Percentiles rank a stretch among this genome's conserved stretches.
These are phyloP conservation scores for Perca flavescens DNA, from an alignment of 2,113 vertebrate genomes.

Conservation along the genomic window DNA sequence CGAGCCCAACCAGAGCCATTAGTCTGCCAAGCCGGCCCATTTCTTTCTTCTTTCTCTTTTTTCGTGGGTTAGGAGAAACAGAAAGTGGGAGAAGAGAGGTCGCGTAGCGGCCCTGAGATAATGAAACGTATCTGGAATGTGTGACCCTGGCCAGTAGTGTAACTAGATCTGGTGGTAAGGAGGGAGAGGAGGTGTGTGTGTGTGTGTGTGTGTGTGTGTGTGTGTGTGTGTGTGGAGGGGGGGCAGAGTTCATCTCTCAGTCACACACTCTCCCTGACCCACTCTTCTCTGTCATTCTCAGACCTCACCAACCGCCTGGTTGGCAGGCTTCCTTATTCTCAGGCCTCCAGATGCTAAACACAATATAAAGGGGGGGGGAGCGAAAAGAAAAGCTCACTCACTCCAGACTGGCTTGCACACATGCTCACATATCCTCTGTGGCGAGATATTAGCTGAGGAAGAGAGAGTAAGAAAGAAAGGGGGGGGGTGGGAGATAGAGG, in stretches of 20 bases:
- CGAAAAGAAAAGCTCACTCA: background rate
- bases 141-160: slow-evolving; percentile 61
- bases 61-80: slow-evolving; percentile 54
- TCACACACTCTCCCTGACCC: slow-evolving; percentile 75
- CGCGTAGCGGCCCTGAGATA: slow-evolving; percentile 55
- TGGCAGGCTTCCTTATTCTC: slow-evolving; percentile 64
- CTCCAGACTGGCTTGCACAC: slow-evolving; percentile 43
- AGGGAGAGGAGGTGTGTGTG: slow-evolving; percentile 21
- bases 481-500: background rate
- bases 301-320: slow-evolving; percentile 38
- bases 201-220: background rate
- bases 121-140: slow-evolving; percentile 73
- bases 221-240: background rate
- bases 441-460: slow-evolving; percentile 39
- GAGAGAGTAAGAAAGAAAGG: slow-evolving; percentile 1
- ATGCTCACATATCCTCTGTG: slow-evolving; percentile 53
- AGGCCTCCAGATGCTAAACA: slow-evolving; percentile 63
- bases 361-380: slow-evolving; percentile 11
- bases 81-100: slow-evolving; percentile 47
- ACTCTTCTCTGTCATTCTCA: slow-evolving; percentile 50
- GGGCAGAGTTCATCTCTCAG: slow-evolving; percentile 72
- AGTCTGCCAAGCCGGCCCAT: slow-evolving; percentile 69
- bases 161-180: slow-evolving; percentile 64
- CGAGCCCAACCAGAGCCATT: slow-evolving; percentile 78
- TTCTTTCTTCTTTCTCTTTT: slow-evolving; percentile 21